Conservation (phyloP, 1,140 invertebrate species). For the Melanaphis sacchari region DNA sequence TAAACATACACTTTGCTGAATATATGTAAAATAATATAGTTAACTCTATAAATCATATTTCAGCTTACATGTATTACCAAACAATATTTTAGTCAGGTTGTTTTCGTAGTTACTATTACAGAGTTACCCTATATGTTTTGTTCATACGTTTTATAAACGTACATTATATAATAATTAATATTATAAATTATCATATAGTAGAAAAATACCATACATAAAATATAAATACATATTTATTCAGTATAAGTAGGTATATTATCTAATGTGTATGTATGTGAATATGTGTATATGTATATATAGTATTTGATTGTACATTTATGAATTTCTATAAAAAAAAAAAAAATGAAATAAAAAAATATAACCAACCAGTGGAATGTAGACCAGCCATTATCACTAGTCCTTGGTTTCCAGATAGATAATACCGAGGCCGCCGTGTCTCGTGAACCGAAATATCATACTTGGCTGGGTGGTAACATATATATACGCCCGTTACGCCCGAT, state of each 20-base stretch:
- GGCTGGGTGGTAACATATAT: constrained; percentile 52
- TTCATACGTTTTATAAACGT: background rate
- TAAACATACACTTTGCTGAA: background rate
- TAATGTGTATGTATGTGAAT: background rate
- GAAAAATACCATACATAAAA: background rate
- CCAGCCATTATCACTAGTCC: constrained; percentile 54
- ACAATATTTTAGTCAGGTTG: background rate
- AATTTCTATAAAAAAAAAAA: background rate
- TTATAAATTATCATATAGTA: background rate
- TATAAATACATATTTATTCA: background rate
- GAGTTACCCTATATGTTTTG: background rate
- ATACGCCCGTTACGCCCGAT: constrained; percentile 55
- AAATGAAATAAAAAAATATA: background rate
- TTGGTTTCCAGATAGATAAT: constrained; percentile 56
- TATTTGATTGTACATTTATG: background rate
- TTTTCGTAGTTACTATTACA: background rate
- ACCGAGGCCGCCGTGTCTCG: constrained; percentile 56
- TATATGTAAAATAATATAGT: background rate
- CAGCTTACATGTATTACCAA: background rate
- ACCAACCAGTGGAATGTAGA: constrained; percentile 46
- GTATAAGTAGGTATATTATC: background rate
- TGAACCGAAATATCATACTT: constrained; percentile 57
- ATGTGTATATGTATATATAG: background rate
- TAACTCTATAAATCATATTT: background rate
- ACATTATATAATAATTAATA: too few species aligned